Evolutionary conservation across 1,140 invertebrate genomes (phyloP).

Genomic region (Potamilus streckersoni): DNA sequence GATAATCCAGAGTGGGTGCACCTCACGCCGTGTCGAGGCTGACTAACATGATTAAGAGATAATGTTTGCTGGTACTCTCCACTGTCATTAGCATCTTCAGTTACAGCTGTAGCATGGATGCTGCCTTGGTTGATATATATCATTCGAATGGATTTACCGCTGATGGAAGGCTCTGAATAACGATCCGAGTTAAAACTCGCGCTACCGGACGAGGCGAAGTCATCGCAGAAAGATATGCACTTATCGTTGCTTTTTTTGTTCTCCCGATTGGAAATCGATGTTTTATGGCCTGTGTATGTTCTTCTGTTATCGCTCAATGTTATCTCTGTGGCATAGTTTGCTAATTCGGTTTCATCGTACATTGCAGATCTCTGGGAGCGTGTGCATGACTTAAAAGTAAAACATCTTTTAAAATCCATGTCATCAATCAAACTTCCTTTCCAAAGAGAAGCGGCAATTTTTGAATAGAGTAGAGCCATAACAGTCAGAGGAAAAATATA

Average conservation of each 20-base stretch:
- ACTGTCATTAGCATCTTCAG: background rate
- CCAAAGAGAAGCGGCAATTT: slow-evolving; percentile 76
- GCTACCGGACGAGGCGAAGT: too few species aligned
- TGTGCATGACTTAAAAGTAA: background rate
- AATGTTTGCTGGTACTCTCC: background rate
- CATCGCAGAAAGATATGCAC: too few species aligned
- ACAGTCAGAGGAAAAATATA: slow-evolving; percentile 84
- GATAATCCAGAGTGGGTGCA: slow-evolving; percentile 1
- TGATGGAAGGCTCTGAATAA: background rate
- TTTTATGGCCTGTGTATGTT: background rate
- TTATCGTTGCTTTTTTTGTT: too few species aligned
- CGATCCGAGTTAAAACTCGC: too few species aligned
- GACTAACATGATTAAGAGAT: background rate
- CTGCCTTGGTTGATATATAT: background rate
- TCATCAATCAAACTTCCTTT: slow-evolving; percentile 27
- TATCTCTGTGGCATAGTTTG: background rate
- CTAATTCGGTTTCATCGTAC: background rate
- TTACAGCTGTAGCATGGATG: background rate
- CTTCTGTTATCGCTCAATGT: background rate
- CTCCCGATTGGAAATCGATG: background rate
- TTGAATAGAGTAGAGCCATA: slow-evolving; percentile 86
- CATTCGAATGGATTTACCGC: background rate
- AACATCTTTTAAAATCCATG: background rate
- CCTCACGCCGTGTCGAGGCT: background rate
- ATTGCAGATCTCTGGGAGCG: background rate